Conservation (phyloP, 2,113 vertebrate species). For the Trogon surrucura region DNA sequence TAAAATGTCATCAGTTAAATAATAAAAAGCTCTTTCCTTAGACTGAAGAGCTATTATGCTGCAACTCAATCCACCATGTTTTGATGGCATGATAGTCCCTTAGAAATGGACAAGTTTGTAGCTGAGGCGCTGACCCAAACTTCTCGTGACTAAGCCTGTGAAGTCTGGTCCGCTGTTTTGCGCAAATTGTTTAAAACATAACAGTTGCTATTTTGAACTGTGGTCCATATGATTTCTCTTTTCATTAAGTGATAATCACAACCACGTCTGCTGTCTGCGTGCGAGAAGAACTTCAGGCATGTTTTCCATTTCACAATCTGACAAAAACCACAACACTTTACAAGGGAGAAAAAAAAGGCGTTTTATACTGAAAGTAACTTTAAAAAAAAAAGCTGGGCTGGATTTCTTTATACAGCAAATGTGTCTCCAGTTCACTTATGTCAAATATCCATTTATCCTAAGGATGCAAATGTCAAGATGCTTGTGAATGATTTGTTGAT, state of each 20-base stretch:
- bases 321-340: conserved; percentile 29
- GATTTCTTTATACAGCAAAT: neutral
- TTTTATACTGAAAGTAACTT: neutral
- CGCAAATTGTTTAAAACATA: conserved; percentile 37
- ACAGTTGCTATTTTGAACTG: conserved; percentile 14
- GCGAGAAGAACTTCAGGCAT: neutral
- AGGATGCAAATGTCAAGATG: neutral
- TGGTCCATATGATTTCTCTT: conserved; percentile 46
- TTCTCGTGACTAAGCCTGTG: neutral
- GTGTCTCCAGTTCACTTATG: neutral
- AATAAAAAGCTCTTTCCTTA: neutral
- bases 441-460: conserved; percentile 3
- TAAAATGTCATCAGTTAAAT: conserved; percentile 23
- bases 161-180: conserved; percentile 13
- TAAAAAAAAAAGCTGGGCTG: neutral
- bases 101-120: neutral
- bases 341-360: neutral
- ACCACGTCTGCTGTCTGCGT: conserved; percentile 18
- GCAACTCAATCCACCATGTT: neutral
- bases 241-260: conserved; percentile 58
- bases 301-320: conserved; percentile 47
- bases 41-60: neutral
- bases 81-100: neutral
- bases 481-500: neutral
- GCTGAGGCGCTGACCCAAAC: conserved; percentile 25